These are phyloP conservation scores for Regulus satrapa DNA, from an alignment of 2,113 vertebrate genomes.

Conservation along the genomic window DNA sequence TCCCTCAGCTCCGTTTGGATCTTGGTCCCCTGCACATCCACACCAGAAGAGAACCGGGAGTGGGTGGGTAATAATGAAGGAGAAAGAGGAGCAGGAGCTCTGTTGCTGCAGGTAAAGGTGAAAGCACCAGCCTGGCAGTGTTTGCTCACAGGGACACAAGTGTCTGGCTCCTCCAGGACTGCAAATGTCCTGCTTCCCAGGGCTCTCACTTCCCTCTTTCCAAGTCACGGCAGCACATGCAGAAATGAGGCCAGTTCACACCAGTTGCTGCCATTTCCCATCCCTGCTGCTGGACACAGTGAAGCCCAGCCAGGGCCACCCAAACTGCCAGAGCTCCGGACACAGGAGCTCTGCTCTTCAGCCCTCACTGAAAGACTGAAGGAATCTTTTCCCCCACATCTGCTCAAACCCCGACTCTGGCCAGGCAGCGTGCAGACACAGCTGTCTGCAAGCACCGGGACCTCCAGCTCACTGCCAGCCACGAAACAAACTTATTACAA, in stretches of 20 bases:
- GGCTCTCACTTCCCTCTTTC: neutral
- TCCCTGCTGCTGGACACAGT: neutral
- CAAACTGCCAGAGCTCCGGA: fast-evolving
- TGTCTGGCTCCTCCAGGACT: neutral
- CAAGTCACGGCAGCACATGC: fast-evolving
- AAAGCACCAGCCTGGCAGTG: neutral
- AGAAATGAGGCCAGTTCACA: neutral
- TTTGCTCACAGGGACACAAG: neutral
- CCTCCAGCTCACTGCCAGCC: neutral
- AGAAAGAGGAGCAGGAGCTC: neutral
- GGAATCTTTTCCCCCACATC: neutral
- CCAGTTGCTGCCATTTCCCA: neutral
- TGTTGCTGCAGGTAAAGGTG: neutral
- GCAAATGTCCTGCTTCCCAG: neutral
- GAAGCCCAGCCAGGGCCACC: neutral
- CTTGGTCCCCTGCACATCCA: neutral
- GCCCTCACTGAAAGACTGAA: neutral
- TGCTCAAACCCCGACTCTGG: neutral
- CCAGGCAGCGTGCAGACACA: neutral
- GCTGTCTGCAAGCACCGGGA: neutral
- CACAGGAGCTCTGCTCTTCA: fast-evolving
- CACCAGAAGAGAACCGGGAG: neutral
- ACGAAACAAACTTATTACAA: neutral
- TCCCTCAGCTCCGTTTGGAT: neutral
- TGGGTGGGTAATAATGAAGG: fast-evolving